Evolutionary conservation across 2,113 vertebrate species (phyloP), one percentile per base, ranked within the genome.

Genomic region (Macquaria australasica): DNA sequence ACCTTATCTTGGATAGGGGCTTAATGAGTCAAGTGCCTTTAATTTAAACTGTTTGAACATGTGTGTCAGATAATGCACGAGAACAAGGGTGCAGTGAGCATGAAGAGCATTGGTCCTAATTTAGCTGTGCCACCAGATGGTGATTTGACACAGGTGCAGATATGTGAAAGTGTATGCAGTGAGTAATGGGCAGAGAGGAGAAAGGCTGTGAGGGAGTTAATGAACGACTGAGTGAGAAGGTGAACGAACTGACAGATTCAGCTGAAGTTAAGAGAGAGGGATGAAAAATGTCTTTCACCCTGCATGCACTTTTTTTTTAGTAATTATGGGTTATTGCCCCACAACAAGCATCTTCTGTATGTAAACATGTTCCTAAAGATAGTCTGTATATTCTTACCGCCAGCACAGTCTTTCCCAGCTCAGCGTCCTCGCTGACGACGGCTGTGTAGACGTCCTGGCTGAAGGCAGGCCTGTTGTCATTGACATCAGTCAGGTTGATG

Each of bases 401-500:
- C 23, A 98, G 88, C 76, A 99, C 94, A 0, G 96, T 88, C 60
- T 97, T 97, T 15, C 98, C 98, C 5, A 97, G 96, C 37, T 96
- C 84, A 0, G 96, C 94, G 39, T 99, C 98, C 91, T 99, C 98
- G 48, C 97, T 95, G 94, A 99, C 90, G 16, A 99, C 98, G 0
- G 98, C 96, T 0, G 96, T 95, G 89, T 99, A 99, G 23, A 96
- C 93, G 41, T 95, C 95, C 64, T 99, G 98, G 94, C 97, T 98
- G 89, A 99, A 99, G 67, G 95, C 78, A 0, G 98, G 98, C 12
- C 86, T 92, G 89, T 99, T 98, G 91, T 99, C 98, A 3, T 99
- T 99, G 86, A 99, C 94, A 67, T 99, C 98, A 0, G 98, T 99
- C 73, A 99, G 93, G 14, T 99, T 99, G 85, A 99, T 95, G 94